Evolutionary conservation across 2,797 vertebrate species (phyloP), one percentile per base, ranked within the genome.

Genomic region (Pseudochromis fuscus): DNA sequence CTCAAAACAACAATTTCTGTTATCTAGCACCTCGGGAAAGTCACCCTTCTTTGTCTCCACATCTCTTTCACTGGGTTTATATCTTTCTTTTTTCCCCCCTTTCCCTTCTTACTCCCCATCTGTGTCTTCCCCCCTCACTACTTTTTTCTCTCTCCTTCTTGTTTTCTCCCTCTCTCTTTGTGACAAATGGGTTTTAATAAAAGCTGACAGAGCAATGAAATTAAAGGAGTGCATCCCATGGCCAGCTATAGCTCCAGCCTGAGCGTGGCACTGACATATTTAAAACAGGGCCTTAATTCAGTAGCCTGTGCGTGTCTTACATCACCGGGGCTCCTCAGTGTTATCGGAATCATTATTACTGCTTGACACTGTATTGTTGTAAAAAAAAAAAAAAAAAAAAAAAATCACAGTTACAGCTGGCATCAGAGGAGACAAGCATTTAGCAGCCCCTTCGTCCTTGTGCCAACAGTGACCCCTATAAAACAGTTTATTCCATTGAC

Each of bases 171-270:
- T 83, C 75, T 84, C 85, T 83, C 82, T 79, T 89, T 75, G 83
- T 94, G 94, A 95, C 91, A 79, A 94, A 95, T 94, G 92, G 88
- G 89, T 93, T 94, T 95, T 95, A 95, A 95, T 95, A 95, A 94
- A 93, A 93, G 80, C 87, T 93, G 94, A 93, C 89, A 91, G 91
- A 94, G 91, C 87, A 87, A 94, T 93, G 91, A 94, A 95, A 95
- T 94, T 95, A 95, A 94, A 94, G 91, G 80, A 87, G 91, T 87
- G 89, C 88, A 84, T 93, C 88, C 89, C 89, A 83, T 91, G 91
- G 92, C 86, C 88, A 76, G 82, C 88, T 75, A 88, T 90, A 88
- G 87, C 92, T 90, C 81, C 81, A 82, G 87, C 88, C 74, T 74
- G 79, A 69, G 85, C 65, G 59, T 79, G 75, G 87, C 81, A 76